Conservation (phyloP, 2,113 vertebrate species). For the Dermatemys mawii region DNA sequence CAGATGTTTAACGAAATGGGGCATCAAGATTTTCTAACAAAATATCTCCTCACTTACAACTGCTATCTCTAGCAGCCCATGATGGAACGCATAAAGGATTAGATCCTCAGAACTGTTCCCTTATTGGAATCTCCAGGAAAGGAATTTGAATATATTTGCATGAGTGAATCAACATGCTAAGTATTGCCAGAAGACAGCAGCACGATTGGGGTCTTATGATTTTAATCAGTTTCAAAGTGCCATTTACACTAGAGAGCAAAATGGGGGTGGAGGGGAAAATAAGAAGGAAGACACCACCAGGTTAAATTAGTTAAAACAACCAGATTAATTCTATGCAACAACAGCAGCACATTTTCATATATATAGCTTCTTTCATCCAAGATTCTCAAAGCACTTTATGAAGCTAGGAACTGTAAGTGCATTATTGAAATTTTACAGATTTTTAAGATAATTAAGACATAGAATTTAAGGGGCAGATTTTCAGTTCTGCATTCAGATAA, state of each 20-base stretch:
- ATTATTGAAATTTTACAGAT: not conserved
- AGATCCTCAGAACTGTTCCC: not conserved
- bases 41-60: not conserved
- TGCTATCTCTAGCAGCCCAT: not conserved
- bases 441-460: not conserved
- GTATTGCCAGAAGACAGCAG: not conserved
- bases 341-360: not conserved
- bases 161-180: rapidly evolving
- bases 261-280: not conserved
- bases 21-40: not conserved
- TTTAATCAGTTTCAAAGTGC: not conserved
- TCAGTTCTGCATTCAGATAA: not conserved
- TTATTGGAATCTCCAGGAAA: rapidly evolving
- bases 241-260: not conserved
- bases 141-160: not conserved
- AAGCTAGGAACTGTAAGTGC: not conserved
- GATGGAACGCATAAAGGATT: rapidly evolving
- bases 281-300: not conserved
- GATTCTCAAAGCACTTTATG: not conserved
- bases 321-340: not conserved
- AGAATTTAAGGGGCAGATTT: not conserved
- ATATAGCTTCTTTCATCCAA: not conserved
- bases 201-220: rapidly evolving
- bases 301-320: not conserved
- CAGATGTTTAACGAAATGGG: not conserved